Evolutionary conservation across 2,888 invertebrate species (phyloP).

Genomic region (Elysia crispata): DNA sequence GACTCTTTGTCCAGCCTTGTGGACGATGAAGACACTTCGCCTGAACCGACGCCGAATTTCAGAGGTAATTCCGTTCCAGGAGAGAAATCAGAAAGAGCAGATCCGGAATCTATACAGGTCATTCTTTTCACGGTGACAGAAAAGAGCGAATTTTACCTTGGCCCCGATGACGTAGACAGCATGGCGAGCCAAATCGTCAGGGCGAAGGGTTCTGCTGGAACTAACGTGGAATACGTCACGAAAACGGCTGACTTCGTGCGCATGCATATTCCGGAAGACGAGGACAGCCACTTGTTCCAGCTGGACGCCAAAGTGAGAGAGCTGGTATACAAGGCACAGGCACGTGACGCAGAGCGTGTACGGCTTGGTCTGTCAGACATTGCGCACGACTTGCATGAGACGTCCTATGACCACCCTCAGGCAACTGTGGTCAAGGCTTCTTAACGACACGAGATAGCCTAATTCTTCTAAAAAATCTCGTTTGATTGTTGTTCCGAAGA

Average conservation of each 20-base stretch:
- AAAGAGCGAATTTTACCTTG: slow-evolving; percentile 46
- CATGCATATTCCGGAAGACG: slow-evolving; percentile 50
- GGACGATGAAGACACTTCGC: too few relatives aligned
- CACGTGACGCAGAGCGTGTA: background rate
- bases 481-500: too few relatives aligned
- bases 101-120: slow-evolving; percentile 39
- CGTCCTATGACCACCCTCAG: background rate
- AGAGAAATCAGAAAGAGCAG: too few relatives aligned
- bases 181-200: slow-evolving; percentile 50
- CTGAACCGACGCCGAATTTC: too few relatives aligned
- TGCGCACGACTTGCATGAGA: background rate
- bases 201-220: slow-evolving; percentile 43
- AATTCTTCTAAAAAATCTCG: too few relatives aligned
- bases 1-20: background rate
- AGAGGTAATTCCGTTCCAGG: too few relatives aligned
- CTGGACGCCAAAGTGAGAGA: slow-evolving; percentile 49
- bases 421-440: slow-evolving; percentile 31
- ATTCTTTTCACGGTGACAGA: slow-evolving; percentile 47
- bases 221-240: slow-evolving; percentile 50
- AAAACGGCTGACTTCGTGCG: slow-evolving; percentile 48
- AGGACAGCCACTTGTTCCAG: slow-evolving; percentile 45
- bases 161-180: slow-evolving; percentile 39
- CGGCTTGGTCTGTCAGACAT: slow-evolving; percentile 17
- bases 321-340: slow-evolving; percentile 34
- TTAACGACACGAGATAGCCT: background rate